Evolutionary conservation across 2,113 vertebrate species (phyloP), one percentile per base, ranked within the genome.

Genomic region (Tapirus terrestris): DNA sequence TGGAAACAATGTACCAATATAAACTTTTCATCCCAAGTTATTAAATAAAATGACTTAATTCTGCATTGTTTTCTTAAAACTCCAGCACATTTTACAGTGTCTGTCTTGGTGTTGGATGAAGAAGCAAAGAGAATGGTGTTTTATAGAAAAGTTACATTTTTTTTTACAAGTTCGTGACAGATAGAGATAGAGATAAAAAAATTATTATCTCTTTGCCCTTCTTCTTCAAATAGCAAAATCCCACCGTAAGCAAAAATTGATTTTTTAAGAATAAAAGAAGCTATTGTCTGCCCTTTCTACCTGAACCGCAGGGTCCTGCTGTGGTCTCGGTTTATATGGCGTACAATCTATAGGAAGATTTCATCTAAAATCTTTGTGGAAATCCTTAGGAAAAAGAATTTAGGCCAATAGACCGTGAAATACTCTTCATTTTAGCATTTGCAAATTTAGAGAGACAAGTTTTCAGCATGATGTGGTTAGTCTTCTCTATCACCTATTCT

Each of bases 171-270:
- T 86, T 58, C 23, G 96, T 29, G 83, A 91, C 85, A 96, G 2
- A 43, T 63, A 89, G n/a, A 96, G 16, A 88, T 20, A 25, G 9
- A 72, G 67, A 87, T 97, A 85, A 36, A 76, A 87, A 97, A 61
- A 95, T 70, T 0, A 87, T n/a, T 97, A 58, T 97, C 70, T 16
- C 86, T 98, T 94, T 98, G 48, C 48, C 14, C 58, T 97, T 92
- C 89, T 10, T 83, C 36, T 93, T 82, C 45, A 87, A 98, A 91
- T 61, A 96, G 60, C 27, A 76, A 98, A 98, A 98, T 98, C 92
- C 89, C 76, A 68, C 73, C 88, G 98, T 96, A 98, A 97, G 53
- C 25, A 91, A 82, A 89, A 95, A 89, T 17, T 92, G 94, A 98
- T 97, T 94, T 95, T 63, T 97, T 48, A 27, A 61, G 95, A 94